These are phyloP conservation scores for Sorex fumeus DNA, from an alignment of 2,113 vertebrate species.

Conservation along the genomic window DNA sequence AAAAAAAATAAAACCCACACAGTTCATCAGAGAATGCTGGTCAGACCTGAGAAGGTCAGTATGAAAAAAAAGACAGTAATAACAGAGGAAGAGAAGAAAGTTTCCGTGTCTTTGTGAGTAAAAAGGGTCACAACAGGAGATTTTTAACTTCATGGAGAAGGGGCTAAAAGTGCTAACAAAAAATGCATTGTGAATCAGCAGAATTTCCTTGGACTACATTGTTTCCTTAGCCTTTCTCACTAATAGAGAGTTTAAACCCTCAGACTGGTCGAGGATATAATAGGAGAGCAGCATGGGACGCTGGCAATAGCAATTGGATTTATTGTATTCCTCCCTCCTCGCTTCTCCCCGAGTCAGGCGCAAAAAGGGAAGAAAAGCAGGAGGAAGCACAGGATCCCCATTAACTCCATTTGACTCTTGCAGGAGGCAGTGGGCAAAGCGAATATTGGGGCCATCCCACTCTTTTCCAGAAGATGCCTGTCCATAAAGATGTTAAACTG, in stretches of 20 bases:
- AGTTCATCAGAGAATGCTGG: not conserved
- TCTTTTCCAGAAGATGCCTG: not conserved
- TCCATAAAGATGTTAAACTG: not conserved
- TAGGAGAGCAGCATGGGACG: rapidly evolving
- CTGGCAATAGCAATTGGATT: not conserved
- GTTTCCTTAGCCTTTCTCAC: conserved; percentile 6
- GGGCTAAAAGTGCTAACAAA: not conserved
- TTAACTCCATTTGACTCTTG: not conserved
- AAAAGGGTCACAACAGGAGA: not conserved
- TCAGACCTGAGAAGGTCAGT: not conserved
- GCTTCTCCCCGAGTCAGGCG: not conserved
- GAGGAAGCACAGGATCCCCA: not conserved
- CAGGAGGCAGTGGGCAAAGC: not conserved
- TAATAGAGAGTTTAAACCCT: not conserved
- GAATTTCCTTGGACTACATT: conserved; percentile 10
- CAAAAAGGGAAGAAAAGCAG: not conserved
- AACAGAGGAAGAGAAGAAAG: not conserved
- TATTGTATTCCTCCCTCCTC: not conserved
- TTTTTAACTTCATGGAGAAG: not conserved
- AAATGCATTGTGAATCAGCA: not conserved
- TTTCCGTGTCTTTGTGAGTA: not conserved
- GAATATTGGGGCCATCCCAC: not conserved
- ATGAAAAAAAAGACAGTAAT: not conserved
- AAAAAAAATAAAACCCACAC: too few relatives aligned
- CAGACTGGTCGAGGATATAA: not conserved